Base-by-base conservation (phyloP, 30 jellyfish, hydroid and myxozoan genomes). In the Aurelia coerulea region DNA sequence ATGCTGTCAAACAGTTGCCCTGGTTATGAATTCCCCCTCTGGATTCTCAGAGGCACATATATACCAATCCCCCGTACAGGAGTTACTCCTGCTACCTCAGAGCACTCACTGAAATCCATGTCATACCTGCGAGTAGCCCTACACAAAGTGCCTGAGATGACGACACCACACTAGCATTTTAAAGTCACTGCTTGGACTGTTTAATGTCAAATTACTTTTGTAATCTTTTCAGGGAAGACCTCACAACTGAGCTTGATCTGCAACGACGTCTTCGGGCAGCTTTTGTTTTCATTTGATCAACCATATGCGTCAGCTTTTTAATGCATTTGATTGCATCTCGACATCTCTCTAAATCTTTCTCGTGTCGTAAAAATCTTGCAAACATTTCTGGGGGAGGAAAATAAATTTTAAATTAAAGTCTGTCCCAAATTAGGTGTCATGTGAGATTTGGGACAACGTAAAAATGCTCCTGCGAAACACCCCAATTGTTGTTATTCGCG, bases 201-300 rank as follows among this genome's bases (percentile, higher is more conserved):
- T 58, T 68, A 17, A 54, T 5, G 62, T 18, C 65, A 33, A 14
- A 60, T 56, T 53, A 68, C 67, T 72, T 69, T 58, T 88, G 96
- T 10, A 88, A 50, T 31, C 87, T 67, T 46, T 73, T 76, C 56
- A 87, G 49, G 5, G 49, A 68, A 1, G 91, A 68, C 17, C 89
- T 87, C 4, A 50, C 77, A 68, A 68, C 83, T 58, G 90, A 66
- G 41, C 83, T 88, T 9, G 96, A 76, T 59, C 83, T 60, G 68
- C 96, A 88, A 12, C 90, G 82, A 15, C 91, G 79, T 67, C 88
- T 78, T 2, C 83, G 56, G 17, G 96, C 89, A 17, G 96, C 96
- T 60, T 78, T 81, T 33, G 88, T 72, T 59, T 88, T 79, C 79
- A 88, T 37, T n/a, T 88, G 90, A 60, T 78, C 90, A 16, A 69